Conservation (phyloP, 2,797 vertebrate species). For the Peromyscus eremicus region DNA sequence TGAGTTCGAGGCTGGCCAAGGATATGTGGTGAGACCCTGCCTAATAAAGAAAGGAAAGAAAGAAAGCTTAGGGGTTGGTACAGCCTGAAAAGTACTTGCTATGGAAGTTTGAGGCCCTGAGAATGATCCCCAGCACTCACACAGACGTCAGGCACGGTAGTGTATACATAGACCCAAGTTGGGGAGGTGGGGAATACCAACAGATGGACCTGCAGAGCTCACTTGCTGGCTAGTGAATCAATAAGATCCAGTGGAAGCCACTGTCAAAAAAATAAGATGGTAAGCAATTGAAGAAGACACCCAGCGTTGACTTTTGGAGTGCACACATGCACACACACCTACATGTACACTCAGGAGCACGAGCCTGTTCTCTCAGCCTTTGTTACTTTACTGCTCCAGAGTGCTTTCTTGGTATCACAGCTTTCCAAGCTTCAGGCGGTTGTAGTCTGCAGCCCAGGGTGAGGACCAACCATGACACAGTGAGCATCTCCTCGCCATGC, state of each 20-base stretch:
- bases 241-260: neutral
- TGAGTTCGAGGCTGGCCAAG: neutral
- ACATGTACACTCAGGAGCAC: neutral
- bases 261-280: neutral
- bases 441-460: neutral
- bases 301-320: too few relatives aligned
- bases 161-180: neutral
- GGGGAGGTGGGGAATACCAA: neutral
- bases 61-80: neutral
- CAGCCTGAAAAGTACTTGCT: neutral
- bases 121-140: accelerated
- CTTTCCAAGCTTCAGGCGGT: neutral
- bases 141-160: neutral
- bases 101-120: neutral
- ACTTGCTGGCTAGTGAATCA: neutral
- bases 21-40: neutral
- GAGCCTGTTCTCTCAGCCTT: neutral
- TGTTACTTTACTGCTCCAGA: neutral
- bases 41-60: neutral
- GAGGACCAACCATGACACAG: neutral
- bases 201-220: neutral
- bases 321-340: neutral
- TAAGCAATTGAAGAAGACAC: neutral
- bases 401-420: neutral
- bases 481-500: neutral